Evolutionary conservation across 1,140 invertebrate species (phyloP).

Genomic region (Eufriesea mexicana): DNA sequence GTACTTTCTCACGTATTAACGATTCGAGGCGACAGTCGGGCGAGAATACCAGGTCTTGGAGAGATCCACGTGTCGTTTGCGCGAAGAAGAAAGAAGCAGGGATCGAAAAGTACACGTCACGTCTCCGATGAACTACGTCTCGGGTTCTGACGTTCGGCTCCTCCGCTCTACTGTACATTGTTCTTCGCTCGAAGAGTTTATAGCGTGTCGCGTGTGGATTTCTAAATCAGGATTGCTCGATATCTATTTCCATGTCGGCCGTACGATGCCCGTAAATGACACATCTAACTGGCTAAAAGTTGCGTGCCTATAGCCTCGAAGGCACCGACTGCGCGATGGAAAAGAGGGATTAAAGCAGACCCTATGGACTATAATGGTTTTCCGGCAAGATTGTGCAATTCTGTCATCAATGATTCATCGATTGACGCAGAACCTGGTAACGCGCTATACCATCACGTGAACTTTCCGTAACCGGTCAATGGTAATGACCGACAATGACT

Average conservation of each 20-base stretch:
- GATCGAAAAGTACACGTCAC: constrained; percentile 1
- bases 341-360: not conserved
- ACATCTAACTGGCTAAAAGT: constrained; percentile 5
- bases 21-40: not conserved
- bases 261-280: constrained; percentile 44
- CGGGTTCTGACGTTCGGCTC: not conserved
- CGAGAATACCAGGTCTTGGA: no score
- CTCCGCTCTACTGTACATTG: not conserved
- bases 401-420: constrained; percentile 56
- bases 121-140: not conserved
- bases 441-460: constrained; percentile 32
- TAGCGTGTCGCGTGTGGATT: constrained; percentile 12
- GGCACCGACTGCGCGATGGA: not conserved
- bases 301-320: not conserved
- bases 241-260: constrained; percentile 48
- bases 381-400: constrained; percentile 26
- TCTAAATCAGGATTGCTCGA: constrained; percentile 51
- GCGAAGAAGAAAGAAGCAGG: not conserved
- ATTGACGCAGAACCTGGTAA: not conserved
- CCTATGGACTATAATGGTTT: constrained; percentile 12
- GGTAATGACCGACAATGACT: constrained; percentile 21
- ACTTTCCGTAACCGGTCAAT: constrained; percentile 40
- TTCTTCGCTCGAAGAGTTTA: not conserved
- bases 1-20: not conserved
- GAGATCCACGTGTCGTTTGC: not conserved